Conservation (phyloP, 2,888 invertebrate genomes). For the Brachyptera risi region DNA sequence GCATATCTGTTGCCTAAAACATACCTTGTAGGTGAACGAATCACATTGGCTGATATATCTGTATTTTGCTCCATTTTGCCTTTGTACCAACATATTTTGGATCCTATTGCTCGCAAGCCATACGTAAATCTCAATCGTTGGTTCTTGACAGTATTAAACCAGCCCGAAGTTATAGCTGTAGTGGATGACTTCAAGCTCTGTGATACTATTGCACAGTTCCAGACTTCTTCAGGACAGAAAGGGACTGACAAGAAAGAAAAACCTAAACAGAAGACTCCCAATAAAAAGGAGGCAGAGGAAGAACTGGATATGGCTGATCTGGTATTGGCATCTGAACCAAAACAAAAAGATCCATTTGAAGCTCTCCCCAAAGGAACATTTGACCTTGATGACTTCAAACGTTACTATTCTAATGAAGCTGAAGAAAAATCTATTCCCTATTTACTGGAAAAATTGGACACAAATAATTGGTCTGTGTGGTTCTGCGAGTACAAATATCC, state of each 20-base stretch:
- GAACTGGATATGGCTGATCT: constrained; percentile 44
- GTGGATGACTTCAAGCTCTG: constrained; percentile 35
- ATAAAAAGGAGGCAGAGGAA: constrained; percentile 37
- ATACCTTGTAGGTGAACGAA: constrained; percentile 45
- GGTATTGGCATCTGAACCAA: constrained; percentile 42
- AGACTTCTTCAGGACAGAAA: neutral
- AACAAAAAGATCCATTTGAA: constrained; percentile 53
- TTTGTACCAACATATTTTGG: constrained; percentile 41
- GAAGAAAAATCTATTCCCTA: constrained; percentile 54
- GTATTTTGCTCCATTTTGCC: constrained; percentile 41
- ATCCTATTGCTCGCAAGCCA: constrained; percentile 37
- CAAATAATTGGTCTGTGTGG: constrained; percentile 56
- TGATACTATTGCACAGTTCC: neutral
- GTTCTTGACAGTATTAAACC: constrained; percentile 46
- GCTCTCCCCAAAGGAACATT: constrained; percentile 51
- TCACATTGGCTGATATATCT: constrained; percentile 46
- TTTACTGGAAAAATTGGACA: constrained; percentile 59
- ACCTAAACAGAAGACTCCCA: constrained; percentile 32
- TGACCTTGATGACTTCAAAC: constrained; percentile 57
- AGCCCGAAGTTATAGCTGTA: constrained; percentile 40
- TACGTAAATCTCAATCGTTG: constrained; percentile 44
- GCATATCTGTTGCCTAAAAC: constrained; percentile 41
- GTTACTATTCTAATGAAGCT: constrained; percentile 57
- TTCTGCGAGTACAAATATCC: constrained; percentile 55
- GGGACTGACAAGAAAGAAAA: constrained; percentile 39